Percentiles rank a stretch among this genome's conserved stretches.
phyloP scores from a whole-genome alignment of 2,113 vertebrate species.

The Hiodon tergisus region DNA sequence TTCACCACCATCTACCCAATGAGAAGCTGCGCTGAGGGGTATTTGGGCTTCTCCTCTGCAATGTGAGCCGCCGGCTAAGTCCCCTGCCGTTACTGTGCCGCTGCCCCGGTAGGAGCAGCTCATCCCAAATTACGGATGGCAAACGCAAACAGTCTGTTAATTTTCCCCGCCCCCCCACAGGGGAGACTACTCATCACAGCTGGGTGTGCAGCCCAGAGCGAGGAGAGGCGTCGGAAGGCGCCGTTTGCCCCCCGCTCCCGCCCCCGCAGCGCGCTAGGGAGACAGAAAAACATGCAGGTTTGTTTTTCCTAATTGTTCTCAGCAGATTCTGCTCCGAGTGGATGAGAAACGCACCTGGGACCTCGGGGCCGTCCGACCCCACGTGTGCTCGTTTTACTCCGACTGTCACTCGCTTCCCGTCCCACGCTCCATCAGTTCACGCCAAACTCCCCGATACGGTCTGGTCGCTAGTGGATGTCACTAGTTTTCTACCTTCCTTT shows the following conservation, averaged over 20 bases:
- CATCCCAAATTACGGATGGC: conserved; percentile 43
- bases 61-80: neutral
- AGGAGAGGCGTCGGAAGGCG: conserved; percentile 1
- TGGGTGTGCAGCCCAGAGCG: conserved; percentile 29
- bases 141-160: conserved; percentile 40
- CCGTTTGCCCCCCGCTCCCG: conserved; percentile 4
- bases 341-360: conserved; percentile 19
- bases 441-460: too few species aligned
- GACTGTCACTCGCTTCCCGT: conserved; percentile 23
- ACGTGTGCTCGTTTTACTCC: conserved; percentile 25
- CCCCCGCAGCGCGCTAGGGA: conserved; percentile 25
- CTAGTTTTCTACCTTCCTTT: too few species aligned
- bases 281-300: conserved; percentile 28
- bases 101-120: conserved; percentile 31
- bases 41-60: too few species aligned
- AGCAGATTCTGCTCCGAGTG: conserved; percentile 15
- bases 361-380: conserved; percentile 17
- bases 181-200: conserved; percentile 23
- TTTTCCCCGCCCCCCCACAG: conserved; percentile 27
- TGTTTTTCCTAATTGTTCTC: conserved; percentile 42
- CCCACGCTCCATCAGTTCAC: too few species aligned
- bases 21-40: neutral
- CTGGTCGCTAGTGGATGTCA: too few species aligned
- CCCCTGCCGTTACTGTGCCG: neutral
- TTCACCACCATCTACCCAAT: too few species aligned